Conservation (phyloP, 2,113 vertebrate genomes). For the Callionymus lyra region DNA sequence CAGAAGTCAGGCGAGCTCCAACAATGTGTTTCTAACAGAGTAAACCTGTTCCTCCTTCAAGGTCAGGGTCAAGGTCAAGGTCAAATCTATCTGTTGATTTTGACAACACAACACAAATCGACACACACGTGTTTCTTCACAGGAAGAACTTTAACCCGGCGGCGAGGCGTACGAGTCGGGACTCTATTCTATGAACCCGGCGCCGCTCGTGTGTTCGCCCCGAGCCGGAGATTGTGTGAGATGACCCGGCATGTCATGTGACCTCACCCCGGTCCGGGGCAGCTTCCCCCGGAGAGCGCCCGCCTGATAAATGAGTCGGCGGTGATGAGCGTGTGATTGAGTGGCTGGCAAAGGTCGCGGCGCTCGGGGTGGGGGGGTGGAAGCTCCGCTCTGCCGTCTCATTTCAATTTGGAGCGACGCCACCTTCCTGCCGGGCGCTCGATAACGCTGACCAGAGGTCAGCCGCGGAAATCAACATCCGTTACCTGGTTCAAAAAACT, state of each 20-base stretch:
- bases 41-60: no score
- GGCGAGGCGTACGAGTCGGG: no score
- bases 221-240: slow-evolving; percentile 44
- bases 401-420: slow-evolving; percentile 42
- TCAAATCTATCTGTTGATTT: no score
- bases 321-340: slow-evolving; percentile 54
- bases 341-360: slow-evolving; percentile 48
- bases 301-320: slow-evolving; percentile 48
- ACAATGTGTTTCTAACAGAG: no score
- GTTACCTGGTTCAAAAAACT: slow-evolving; percentile 16
- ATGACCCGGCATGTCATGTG: slow-evolving; percentile 46
- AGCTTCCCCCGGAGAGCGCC: no score
- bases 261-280: slow-evolving; percentile 32
- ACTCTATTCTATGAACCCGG: slow-evolving; percentile 24
- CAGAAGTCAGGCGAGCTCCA: no score
- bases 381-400: slow-evolving; percentile 37
- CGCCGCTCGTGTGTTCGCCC: slow-evolving; percentile 21
- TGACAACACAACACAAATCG: no score
- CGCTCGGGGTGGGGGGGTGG: no score
- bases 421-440: slow-evolving; percentile 37
- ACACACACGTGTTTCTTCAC: no score
- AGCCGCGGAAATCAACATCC: slow-evolving; percentile 26
- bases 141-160: no score
- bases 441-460: slow-evolving; percentile 40
- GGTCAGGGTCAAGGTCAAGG: no score